Evolutionary conservation across 2,797 vertebrate genomes (phyloP).

Genomic region (Sebastes wilsoni): DNA sequence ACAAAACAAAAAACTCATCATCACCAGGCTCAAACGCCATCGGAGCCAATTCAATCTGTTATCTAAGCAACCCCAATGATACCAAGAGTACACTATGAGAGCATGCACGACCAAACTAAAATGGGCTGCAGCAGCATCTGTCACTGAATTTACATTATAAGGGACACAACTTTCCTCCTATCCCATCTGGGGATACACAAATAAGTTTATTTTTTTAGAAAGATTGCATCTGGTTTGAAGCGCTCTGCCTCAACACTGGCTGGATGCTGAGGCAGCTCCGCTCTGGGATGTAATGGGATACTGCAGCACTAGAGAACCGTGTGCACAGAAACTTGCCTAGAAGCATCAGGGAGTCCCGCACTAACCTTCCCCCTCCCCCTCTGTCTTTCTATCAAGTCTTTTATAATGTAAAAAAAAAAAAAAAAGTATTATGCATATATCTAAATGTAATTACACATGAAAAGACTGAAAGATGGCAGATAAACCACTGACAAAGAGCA

Average conservation of each 20-base stretch:
- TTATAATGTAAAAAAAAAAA: not conserved
- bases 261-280: slow-evolving; percentile 72
- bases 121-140: slow-evolving; percentile 10
- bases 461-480: not conserved
- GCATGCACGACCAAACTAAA: slow-evolving; percentile 21
- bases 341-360: slow-evolving; percentile 81
- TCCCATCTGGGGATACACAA: not conserved
- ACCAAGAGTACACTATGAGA: slow-evolving; percentile 17
- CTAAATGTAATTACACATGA: not conserved
- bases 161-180: slow-evolving; percentile 33
- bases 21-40: slow-evolving; percentile 15
- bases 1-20: slow-evolving; percentile 54
- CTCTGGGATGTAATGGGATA: slow-evolving; percentile 78
- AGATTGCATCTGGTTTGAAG: slow-evolving; percentile 22
- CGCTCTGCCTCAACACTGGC: slow-evolving; percentile 13
- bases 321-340: slow-evolving; percentile 82
- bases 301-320: slow-evolving; percentile 84
- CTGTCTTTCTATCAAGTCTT: slow-evolving; percentile 35
- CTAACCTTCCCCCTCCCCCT: slow-evolving; percentile 64
- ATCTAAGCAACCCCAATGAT: slow-evolving; percentile 37
- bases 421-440: not conserved
- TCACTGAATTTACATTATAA: slow-evolving; percentile 2
- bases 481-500: not conserved
- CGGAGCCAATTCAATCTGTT: slow-evolving; percentile 37
- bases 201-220: slow-evolving; percentile 9